Base-by-base conservation (phyloP, 2,888 invertebrate species). In the Drosophila falleni region DNA sequence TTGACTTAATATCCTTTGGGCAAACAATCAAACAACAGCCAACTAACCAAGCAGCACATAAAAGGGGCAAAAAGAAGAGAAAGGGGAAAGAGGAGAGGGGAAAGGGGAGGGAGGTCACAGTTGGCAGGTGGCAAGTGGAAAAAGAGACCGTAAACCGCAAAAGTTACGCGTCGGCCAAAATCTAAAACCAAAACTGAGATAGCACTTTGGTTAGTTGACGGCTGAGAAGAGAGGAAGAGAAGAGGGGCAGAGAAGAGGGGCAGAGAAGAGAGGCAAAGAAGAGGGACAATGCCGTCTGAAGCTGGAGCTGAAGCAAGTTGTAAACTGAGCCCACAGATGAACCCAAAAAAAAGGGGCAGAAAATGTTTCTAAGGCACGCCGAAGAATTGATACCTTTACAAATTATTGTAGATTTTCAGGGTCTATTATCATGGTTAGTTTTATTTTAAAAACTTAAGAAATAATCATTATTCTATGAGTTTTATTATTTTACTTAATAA, bases 1-100 rank as follows among this genome's bases (percentile, higher is more conserved):
- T 89, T 84, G 90, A 88, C 87, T 84, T 86, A 82, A 86, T 81
- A 82, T 88, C 70, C 80, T 68, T 80, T 66, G 90, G 84, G 89
- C 80, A 88, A 79, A 85, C 90, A 84, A 88, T 89, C 80, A 88
- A 83, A 71, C 86, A 79, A 65, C 60, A 41, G 58, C 54, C 66
- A 77, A 64, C 80, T 60, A 76, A 77, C 58, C 74, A 59, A 63
- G 33, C 65, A 53, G 58, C 29, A 41, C 39, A 37, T 15, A 35
- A 26, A 37, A n/a, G 10, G 3, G 23, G 23, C 8, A 29, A 29
- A 29, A 29, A 8, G 29, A 0, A 8, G 35, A 29, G 33, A 1
- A 11, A 3, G 9, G n/a, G 31, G n/a, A n/a, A n/a, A n/a, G 11
- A 8, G 41, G 1, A n/a, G n/a, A 8, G 16, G 1, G 13, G 15